These are phyloP conservation scores for Carcinoscorpius rotundicauda DNA, from an alignment of 1,140 invertebrate species.

Conservation along the genomic window DNA sequence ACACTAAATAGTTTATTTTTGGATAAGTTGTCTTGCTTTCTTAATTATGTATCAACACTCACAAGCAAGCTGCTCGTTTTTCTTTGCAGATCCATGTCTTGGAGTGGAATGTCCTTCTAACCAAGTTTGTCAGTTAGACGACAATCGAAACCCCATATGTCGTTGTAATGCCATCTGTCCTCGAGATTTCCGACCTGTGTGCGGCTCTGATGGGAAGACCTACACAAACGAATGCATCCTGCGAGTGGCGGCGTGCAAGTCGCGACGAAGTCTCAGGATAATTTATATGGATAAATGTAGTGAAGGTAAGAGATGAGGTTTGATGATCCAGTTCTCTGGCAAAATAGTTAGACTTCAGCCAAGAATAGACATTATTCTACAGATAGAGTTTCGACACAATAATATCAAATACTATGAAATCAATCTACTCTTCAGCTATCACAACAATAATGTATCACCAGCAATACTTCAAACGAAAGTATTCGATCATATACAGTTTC, in stretches of 20 bases:
- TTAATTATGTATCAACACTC: no score
- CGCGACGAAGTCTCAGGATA: slow-evolving; percentile 53
- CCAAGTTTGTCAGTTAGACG: slow-evolving; percentile 70
- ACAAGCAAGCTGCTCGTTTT: not conserved
- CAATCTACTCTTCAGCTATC: no score
- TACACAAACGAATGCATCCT: slow-evolving; percentile 75
- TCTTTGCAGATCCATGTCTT: slow-evolving; percentile 62
- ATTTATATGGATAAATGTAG: slow-evolving; percentile 66
- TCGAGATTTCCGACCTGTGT: slow-evolving; percentile 67
- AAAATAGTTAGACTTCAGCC: not conserved
- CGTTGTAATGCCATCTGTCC: slow-evolving; percentile 63
- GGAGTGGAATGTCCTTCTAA: slow-evolving; percentile 56
- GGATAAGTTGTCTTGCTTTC: no score
- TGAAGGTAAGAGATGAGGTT: slow-evolving; percentile 43
- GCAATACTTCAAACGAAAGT: no score
- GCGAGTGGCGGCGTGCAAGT: slow-evolving; percentile 57
- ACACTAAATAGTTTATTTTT: no score
- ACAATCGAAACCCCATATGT: slow-evolving; percentile 60
- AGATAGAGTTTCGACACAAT: no score
- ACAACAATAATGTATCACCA: no score
- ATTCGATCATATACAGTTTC: no score
- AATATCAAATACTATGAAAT: no score
- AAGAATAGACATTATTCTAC: no score
- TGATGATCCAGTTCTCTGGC: slow-evolving; percentile 7
- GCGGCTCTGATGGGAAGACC: slow-evolving; percentile 61